Base-by-base conservation (phyloP, 2,888 invertebrate species). In the Chrysodeixis includens region DNA sequence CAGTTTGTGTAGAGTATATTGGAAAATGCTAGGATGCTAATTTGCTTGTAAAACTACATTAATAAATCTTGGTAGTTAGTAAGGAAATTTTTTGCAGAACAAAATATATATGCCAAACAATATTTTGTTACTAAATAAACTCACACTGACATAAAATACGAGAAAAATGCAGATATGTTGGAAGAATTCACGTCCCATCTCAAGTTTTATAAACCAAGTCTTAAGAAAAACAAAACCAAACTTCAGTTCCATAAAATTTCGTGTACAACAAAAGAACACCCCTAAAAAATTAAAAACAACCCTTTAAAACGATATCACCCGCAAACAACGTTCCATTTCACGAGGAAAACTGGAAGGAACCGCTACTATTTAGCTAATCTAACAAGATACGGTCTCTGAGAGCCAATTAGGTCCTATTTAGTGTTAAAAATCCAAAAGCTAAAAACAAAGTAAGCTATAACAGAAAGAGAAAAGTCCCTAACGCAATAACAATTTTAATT, bases 401-500 rank as follows among this genome's bases (percentile, higher is more conserved):
- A 65, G 68, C 51, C 54, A 69, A 55, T 77, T 77, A 78, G 62
- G 40, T 65, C 58, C 61, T 62, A 66, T 65, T 78, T 20, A 59
- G 40, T 10, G n/a, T 52, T 64, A 65, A 71, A 69, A 70, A 69
- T 55, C 54, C 53, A 63, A 66, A 67, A 71, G 32, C 56, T 20
- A 64, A 67, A 73, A 79, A 62, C 67, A 69, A 57, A 67, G 56
- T 65, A 56, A 58, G 58, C 77, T 70, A 57, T 86, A 86, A 86
- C 76, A 81, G 82, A 81, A 86, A 82, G 81, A 81, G 82, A 81
- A 83, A 78, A 82, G 86, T 83, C 86, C 66, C 74, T 62, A 35
- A 81, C 79, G 86, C 86, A 84, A 89, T 91, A 90, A 88, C 90
- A 86, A 84, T 90, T 90, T 89, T 92, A 92, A 92, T 92, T 92